A percentile compares a stretch with the other conserved stretches of the same genome.
These are phyloP conservation scores for Paramuricea clavata DNA, from an alignment of 92 coral and sea anemone genomes.

Conservation along the genomic window DNA sequence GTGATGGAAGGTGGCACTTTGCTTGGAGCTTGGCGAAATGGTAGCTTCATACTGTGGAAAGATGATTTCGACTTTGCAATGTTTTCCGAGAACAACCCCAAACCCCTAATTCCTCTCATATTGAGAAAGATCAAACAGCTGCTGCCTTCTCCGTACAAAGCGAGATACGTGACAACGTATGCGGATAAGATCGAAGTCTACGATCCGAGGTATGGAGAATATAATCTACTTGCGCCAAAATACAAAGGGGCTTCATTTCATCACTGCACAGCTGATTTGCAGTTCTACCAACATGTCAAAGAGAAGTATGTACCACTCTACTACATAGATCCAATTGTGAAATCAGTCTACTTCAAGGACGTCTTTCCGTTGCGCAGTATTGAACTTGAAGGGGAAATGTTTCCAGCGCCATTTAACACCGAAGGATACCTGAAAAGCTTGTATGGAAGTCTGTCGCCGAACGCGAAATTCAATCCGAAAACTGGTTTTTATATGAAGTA, in stretches of 20 bases:
- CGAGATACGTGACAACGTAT: neutral
- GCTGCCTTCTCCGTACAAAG: neutral
- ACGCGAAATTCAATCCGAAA: constrained; percentile 50
- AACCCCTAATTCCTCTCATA: neutral
- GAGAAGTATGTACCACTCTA: neutral
- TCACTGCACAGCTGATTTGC: neutral
- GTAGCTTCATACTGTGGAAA: constrained; percentile 59
- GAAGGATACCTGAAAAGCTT: constrained; percentile 61
- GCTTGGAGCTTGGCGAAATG: constrained; percentile 64
- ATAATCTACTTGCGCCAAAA: neutral
- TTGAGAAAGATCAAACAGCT: neutral
- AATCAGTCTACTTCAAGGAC: neutral
- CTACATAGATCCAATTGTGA: neutral
- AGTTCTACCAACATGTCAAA: neutral
- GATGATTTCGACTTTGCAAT: constrained; percentile 68
- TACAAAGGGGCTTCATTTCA: neutral
- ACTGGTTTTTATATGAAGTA: neutral
- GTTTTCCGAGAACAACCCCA: constrained; percentile 51
- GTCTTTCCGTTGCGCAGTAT: constrained; percentile 25
- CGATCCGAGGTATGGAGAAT: neutral
- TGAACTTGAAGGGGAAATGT: constrained; percentile 54
- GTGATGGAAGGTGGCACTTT: constrained; percentile 62
- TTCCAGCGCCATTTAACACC: constrained; percentile 51
- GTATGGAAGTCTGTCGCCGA: constrained; percentile 64
- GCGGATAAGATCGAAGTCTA: constrained; percentile 3